Conservation (phyloP, 1,140 invertebrate genomes). For the Drosophila punjabiensis region DNA sequence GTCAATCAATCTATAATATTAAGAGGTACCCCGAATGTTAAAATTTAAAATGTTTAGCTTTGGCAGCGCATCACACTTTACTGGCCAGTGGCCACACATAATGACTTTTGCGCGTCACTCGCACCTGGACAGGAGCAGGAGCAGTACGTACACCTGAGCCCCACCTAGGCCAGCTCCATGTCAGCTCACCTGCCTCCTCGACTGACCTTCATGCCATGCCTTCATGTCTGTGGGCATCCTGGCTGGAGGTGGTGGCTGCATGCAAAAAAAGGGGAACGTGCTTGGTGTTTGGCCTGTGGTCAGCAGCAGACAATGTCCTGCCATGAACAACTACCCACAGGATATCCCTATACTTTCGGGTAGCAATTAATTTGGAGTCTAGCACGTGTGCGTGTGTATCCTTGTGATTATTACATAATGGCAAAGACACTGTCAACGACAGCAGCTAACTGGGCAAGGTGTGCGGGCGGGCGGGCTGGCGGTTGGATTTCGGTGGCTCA, state of each 20-base stretch:
- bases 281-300: slow-evolving; percentile 72
- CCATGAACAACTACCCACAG: slow-evolving; percentile 15
- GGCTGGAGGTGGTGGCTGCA: slow-evolving; percentile 26
- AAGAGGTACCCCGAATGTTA: slow-evolving; percentile 7
- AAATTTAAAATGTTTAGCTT: slow-evolving; percentile 53
- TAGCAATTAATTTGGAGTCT: slow-evolving; percentile 80
- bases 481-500: slow-evolving; percentile 40
- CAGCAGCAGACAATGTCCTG: slow-evolving; percentile 54
- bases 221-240: slow-evolving; percentile 26
- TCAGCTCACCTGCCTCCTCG: slow-evolving; percentile 25
- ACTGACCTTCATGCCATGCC: slow-evolving; percentile 41
- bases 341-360: slow-evolving; percentile 62
- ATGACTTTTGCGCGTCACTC: slow-evolving; percentile 73
- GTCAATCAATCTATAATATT: not conserved
- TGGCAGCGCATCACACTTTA: slow-evolving; percentile 64
- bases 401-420: slow-evolving; percentile 69
- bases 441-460: slow-evolving; percentile 16
- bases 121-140: slow-evolving; percentile 21
- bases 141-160: slow-evolving; percentile 22
- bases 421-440: slow-evolving; percentile 39
- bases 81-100: slow-evolving; percentile 71
- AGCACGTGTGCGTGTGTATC: slow-evolving; percentile 36
- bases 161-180: slow-evolving; percentile 18
- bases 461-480: not conserved
- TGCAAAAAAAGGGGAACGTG: slow-evolving; percentile 59